Evolutionary conservation across 2,113 vertebrate genomes (phyloP), one percentile per base, ranked within the genome.

Genomic region (Elachura formosa): DNA sequence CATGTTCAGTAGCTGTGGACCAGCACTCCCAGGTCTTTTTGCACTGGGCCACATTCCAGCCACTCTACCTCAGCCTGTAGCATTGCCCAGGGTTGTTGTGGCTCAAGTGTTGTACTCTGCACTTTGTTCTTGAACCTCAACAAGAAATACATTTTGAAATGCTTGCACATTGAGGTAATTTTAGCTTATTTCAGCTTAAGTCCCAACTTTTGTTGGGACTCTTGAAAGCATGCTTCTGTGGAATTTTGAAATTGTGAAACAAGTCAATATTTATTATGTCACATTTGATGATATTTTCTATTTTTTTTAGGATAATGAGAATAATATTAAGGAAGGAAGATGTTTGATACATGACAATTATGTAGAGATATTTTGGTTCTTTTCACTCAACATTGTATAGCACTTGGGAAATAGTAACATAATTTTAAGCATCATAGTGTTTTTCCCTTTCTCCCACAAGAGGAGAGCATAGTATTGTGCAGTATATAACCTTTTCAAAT

Each of bases 341-440:
- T 54, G 5, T 93, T 75, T 95, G 62, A 81, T 74, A 73, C 12
- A 24, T 90, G 45, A 82, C 62, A 87, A 66, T 91, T 93, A n/a
- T 79, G 33, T 54, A 78, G 82, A 87, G 51, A 77, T 41, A 15
- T 84, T 92, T 96, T 93, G 79, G 31, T 91, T 90, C 77, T 43
- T 28, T 95, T 94, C 75, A 67, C 38, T 92, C 62, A 56, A 25
- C 55, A 69, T 51, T 71, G 54, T 91, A 34, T 52, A 29, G 5
- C 49, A 66, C n/a, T 36, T 52, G 72, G 0, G 3, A 76, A 90
- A 54, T 72, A 74, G 29, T 77, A 40, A 43, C 14, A 10, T 79
- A 59, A 81, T 95, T 90, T 91, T 69, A 84, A 88, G 23, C 20
- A 64, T 45, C 15, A 3, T 68, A n/a, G 23, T 85, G 13, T 48